Conservation (phyloP, 2,113 vertebrate genomes). For the Myrmecobius fasciatus region DNA sequence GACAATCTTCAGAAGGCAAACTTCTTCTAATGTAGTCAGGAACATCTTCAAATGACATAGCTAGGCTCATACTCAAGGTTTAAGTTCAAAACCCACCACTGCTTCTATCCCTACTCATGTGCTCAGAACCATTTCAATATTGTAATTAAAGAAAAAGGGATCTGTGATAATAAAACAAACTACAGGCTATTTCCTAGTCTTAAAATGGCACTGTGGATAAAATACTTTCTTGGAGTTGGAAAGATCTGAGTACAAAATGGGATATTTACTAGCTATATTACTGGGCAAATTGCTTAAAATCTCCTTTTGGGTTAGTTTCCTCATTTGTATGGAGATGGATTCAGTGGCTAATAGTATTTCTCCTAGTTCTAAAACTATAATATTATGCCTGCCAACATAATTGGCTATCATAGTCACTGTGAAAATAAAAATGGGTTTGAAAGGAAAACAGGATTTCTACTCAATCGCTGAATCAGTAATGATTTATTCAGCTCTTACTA, state of each 20-base stretch:
- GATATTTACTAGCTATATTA: neutral
- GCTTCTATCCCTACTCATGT: neutral
- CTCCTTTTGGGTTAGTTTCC: neutral
- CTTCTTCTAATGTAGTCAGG: neutral
- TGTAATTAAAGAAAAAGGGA: neutral
- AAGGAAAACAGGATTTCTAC: conserved; percentile 8
- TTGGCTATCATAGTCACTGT: neutral
- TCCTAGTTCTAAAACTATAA: neutral
- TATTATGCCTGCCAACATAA: neutral
- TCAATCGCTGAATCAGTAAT: neutral
- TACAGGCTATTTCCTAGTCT: neutral
- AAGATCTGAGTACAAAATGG: neutral
- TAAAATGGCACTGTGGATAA: neutral
- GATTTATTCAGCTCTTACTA: neutral
- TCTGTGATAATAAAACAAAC: neutral
- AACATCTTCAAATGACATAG: neutral
- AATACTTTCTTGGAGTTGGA: neutral
- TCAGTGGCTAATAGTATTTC: neutral
- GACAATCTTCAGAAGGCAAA: neutral
- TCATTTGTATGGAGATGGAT: neutral
- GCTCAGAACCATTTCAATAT: neutral
- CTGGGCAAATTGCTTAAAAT: neutral
- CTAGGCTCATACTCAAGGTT: neutral
- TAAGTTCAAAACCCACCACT: neutral
- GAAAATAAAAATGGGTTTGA: neutral